phyloP scores from a whole-genome alignment of 2,888 invertebrate species.

The Petrolisthes manimaculis region DNA sequence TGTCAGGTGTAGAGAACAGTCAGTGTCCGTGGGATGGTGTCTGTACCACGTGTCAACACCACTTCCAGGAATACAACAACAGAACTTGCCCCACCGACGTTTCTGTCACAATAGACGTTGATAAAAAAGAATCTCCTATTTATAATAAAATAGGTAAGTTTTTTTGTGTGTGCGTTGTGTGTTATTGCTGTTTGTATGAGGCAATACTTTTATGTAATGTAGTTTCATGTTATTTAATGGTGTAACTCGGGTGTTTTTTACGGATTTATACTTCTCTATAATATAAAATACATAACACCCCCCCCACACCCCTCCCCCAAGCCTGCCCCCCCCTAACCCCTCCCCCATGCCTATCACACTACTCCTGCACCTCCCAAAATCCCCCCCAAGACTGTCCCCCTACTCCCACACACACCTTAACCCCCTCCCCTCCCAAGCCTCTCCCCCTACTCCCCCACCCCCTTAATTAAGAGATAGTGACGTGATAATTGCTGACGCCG shows the following conservation, averaged over 20 bases:
- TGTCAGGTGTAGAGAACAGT: conserved; percentile 31
- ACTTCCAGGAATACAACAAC: conserved; percentile 25
- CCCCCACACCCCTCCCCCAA: too few species aligned
- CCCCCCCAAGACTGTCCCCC: too few species aligned
- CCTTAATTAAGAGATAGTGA: too few species aligned
- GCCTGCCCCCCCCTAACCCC: too few species aligned
- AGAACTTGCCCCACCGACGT: conserved; percentile 41
- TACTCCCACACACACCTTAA: too few species aligned
- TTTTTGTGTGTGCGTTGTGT: background rate
- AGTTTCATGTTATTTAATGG: background rate
- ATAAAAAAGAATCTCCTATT: conserved; percentile 44
- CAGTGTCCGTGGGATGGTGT: conserved; percentile 36
- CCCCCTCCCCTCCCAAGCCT: too few species aligned
- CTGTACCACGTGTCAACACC: conserved; percentile 29
- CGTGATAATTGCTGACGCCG: too few species aligned
- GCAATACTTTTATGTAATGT: background rate
- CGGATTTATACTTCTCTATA: too few species aligned
- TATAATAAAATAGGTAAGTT: conserved; percentile 53
- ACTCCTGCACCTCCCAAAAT: too few species aligned
- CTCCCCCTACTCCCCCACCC: too few species aligned
- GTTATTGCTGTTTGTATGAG: background rate
- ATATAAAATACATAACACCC: too few species aligned
- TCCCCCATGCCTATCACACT: too few species aligned
- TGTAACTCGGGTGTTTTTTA: background rate
- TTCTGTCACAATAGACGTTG: conserved; percentile 43